These are phyloP conservation scores for Cynaeus angustus DNA, from an alignment of 2,888 invertebrate genomes.

Conservation along the genomic window DNA sequence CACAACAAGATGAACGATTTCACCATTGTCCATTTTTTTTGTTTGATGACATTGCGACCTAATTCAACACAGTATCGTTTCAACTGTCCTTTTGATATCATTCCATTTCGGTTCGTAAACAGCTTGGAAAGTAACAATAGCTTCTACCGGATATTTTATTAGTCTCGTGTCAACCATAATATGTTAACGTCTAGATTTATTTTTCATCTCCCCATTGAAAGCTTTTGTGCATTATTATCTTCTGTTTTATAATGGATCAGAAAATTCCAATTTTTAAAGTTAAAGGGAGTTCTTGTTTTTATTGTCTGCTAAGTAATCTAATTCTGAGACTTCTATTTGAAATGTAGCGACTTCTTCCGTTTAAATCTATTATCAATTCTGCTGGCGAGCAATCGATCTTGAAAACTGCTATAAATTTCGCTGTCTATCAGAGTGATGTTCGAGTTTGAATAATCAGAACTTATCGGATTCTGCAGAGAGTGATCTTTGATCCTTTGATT, in stretches of 20 bases:
- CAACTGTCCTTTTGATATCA: constrained; percentile 31
- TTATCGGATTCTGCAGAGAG: no score
- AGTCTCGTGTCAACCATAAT: constrained; percentile 19
- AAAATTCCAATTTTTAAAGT: not conserved
- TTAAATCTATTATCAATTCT: no score
- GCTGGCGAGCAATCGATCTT: no score
- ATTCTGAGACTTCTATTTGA: no score
- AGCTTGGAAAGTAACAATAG: constrained; percentile 22
- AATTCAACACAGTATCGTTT: constrained; percentile 6
- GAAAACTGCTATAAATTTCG: no score
- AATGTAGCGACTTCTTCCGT: no score
- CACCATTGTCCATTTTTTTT: constrained; percentile 18
- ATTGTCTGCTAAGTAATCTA: no score
- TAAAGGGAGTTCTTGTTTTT: no score
- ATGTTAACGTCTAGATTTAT: constrained; percentile 20
- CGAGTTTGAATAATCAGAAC: no score
- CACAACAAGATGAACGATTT: constrained; percentile 27
- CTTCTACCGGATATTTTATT: constrained; percentile 22
- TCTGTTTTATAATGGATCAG: not conserved
- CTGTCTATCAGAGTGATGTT: no score
- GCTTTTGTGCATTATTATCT: not conserved
- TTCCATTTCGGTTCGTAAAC: constrained; percentile 30
- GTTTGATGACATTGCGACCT: constrained; percentile 25
- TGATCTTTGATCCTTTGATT: no score
- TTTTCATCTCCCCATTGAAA: constrained; percentile 1